These are phyloP conservation scores for Percopsis transmontana DNA, from an alignment of 2,113 vertebrate genomes.

Conservation along the genomic window DNA sequence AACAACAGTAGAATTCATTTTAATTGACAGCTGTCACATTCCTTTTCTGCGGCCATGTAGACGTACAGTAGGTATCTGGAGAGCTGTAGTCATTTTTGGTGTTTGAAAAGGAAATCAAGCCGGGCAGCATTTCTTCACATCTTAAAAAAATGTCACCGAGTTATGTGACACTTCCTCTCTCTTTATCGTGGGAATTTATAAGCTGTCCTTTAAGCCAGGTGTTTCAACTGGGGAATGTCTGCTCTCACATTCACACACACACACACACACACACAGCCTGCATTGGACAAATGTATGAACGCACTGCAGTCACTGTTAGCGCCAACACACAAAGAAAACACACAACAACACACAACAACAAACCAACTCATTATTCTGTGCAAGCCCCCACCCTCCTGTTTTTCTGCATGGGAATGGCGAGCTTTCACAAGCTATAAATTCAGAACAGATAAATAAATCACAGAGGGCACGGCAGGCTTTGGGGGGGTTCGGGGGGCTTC, in stretches of 20 bases:
- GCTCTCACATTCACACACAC: constrained; percentile 6
- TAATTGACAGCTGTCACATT: no score
- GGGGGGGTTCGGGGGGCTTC: no score
- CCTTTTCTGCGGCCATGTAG: no score
- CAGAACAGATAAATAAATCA: constrained; percentile 75
- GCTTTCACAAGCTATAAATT: constrained; percentile 77
- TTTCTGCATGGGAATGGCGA: constrained; percentile 27
- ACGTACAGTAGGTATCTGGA: neutral
- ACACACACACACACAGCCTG: constrained; percentile 3
- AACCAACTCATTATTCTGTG: neutral
- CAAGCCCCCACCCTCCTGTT: constrained; percentile 19
- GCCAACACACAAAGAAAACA: neutral
- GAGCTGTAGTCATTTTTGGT: constrained; percentile 23
- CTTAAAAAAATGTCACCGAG: constrained; percentile 76
- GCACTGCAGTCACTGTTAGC: neutral
- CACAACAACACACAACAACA: neutral
- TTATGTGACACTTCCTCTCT: constrained; percentile 75
- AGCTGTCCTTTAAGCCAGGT: constrained; percentile 60
- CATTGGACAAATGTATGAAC: neutral
- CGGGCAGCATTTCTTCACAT: constrained; percentile 69
- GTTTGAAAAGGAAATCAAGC: constrained; percentile 67
- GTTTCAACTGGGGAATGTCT: constrained; percentile 35
- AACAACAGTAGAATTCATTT: no score
- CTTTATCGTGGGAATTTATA: constrained; percentile 73
- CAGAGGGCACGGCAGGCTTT: constrained; percentile 36